These are phyloP conservation scores for Stigmatopora argus DNA, from an alignment of 2,113 vertebrate species.

Conservation along the genomic window DNA sequence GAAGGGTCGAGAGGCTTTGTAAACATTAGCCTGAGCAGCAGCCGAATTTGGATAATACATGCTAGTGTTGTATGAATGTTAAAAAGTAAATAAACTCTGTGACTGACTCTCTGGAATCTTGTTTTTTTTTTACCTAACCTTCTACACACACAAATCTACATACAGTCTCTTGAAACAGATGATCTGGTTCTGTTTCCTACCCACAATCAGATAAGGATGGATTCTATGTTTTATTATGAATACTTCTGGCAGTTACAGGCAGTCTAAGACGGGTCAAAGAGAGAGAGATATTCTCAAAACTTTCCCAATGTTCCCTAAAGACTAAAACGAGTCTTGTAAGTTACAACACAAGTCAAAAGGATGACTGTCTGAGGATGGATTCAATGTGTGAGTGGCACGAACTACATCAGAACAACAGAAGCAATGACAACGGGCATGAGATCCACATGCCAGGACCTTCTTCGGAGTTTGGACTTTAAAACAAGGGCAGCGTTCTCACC, in stretches of 20 bases:
- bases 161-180: neutral
- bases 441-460: slow-evolving; percentile 35
- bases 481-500: slow-evolving; percentile 13
- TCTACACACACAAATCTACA: neutral
- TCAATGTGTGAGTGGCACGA: slow-evolving; percentile 7
- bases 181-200: neutral
- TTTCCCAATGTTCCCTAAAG: too few species aligned
- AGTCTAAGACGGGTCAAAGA: too few species aligned
- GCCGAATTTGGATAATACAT: neutral
- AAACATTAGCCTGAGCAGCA: slow-evolving; percentile 1
- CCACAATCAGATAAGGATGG: neutral
- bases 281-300: too few species aligned
- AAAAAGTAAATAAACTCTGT: slow-evolving; percentile 34
- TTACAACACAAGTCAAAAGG: too few species aligned
- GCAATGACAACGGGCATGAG: slow-evolving; percentile 14
- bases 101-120: slow-evolving; percentile 9
- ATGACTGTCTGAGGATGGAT: neutral
- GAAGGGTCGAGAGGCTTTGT: neutral
- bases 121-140: slow-evolving; percentile 2
- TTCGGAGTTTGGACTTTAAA: slow-evolving; percentile 66
- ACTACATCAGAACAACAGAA: slow-evolving; percentile 18
- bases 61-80: slow-evolving; percentile 2
- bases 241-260: too few species aligned
- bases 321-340: too few species aligned
- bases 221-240: neutral